Evolutionary conservation across 2,113 vertebrate species (phyloP).

Genomic region (Scatophagus argus): DNA sequence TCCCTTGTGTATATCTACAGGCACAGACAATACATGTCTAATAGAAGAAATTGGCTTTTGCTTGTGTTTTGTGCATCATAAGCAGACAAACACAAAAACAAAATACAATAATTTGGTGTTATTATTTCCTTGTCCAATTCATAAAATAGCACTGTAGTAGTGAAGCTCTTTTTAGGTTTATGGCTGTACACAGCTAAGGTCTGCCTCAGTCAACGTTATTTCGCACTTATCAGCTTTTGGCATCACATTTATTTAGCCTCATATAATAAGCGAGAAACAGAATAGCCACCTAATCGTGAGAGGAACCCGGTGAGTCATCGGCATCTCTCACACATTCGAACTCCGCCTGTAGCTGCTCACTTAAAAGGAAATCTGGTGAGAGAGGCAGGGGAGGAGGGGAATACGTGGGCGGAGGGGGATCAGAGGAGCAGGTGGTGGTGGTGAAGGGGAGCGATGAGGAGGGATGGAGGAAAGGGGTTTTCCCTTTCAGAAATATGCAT

Average conservation of each 20-base stretch:
- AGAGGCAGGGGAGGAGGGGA: conserved; percentile 46
- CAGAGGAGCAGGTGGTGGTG: conserved; percentile 51
- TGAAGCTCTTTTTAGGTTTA: conserved; percentile 18
- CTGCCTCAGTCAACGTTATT: conserved; percentile 48
- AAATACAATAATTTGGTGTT: neutral
- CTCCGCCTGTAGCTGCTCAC: conserved; percentile 51
- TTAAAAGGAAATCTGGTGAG: conserved; percentile 67
- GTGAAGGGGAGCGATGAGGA: neutral
- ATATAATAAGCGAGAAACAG: conserved; percentile 55
- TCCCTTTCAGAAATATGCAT: conserved; percentile 65
- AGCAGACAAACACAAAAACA: neutral
- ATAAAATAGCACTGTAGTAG: conserved; percentile 29
- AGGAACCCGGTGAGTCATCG: conserved; percentile 73
- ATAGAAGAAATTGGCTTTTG: neutral
- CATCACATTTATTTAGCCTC: conserved; percentile 51
- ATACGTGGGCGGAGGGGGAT: conserved; percentile 50
- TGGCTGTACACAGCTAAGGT: conserved; percentile 18
- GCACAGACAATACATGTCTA: neutral
- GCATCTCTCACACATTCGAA: conserved; percentile 61
- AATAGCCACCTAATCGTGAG: conserved; percentile 58
- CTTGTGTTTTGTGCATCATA: neutral
- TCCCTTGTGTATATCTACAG: neutral
- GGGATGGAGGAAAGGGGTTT: conserved; percentile 49
- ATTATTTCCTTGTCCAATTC: neutral
- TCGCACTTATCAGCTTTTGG: conserved; percentile 62